Conservation (phyloP, 1,140 invertebrate genomes). For the Philotrypesis tridentata region DNA sequence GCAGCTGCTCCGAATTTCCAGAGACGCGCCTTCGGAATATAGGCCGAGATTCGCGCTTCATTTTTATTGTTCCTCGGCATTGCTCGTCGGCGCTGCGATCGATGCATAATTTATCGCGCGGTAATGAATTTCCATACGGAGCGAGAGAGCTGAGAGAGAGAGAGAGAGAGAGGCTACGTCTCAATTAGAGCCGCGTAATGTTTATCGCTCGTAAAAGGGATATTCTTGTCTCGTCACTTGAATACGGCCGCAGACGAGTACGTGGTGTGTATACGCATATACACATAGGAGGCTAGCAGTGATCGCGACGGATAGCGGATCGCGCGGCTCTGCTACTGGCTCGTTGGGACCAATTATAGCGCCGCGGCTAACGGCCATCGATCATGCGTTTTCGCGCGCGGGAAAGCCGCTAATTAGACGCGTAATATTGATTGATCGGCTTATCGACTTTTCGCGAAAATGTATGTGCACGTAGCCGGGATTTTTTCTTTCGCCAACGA, state of each 20-base stretch:
- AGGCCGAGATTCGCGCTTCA: not conserved
- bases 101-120: not conserved
- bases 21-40: not conserved
- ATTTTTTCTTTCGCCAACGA: no score
- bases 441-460: not conserved
- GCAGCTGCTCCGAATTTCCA: not conserved
- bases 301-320: not conserved
- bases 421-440: constrained; percentile 30
- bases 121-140: not conserved
- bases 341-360: not conserved
- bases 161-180: not conserved
- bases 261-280: no score
- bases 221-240: not conserved
- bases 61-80: not conserved
- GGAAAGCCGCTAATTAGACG: constrained; percentile 16
- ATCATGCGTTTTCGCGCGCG: constrained; percentile 1
- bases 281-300: not conserved
- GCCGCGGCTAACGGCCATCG: constrained; percentile 10
- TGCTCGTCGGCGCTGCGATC: not conserved
- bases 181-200: not conserved
- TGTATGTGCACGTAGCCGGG: not conserved
- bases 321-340: not conserved
- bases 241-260: not conserved
- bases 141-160: not conserved
- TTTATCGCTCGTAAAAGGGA: not conserved